A percentile compares a stretch with the other conserved stretches of the same genome.
These are phyloP conservation scores for Orcinus orca DNA, from an alignment of 2,113 vertebrate genomes.

Conservation along the genomic window DNA sequence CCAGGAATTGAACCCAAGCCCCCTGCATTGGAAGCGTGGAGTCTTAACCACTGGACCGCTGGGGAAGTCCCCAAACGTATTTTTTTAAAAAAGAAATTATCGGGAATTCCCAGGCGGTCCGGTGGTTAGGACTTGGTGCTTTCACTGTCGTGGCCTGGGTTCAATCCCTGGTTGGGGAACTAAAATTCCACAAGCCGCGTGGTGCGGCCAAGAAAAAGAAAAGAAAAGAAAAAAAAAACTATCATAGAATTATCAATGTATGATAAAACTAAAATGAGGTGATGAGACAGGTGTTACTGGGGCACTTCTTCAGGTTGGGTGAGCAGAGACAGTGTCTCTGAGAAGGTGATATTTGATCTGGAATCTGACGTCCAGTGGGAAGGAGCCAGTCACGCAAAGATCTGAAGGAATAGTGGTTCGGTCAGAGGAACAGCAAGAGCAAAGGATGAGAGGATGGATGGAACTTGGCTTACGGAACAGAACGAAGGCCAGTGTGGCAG, in stretches of 20 bases:
- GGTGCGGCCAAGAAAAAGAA: fast-evolving
- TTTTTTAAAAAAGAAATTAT: background rate
- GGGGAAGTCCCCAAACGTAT: background rate
- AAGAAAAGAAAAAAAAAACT: background rate
- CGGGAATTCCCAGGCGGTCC: background rate
- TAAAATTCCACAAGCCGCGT: background rate
- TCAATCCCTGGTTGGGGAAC: background rate
- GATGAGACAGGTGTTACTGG: background rate
- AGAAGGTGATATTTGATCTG: background rate
- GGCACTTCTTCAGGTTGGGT: background rate
- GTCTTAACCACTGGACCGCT: no score
- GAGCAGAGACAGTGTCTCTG: background rate
- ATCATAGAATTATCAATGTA: background rate
- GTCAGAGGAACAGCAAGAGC: background rate
- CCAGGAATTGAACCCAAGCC: no score
- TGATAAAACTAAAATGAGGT: background rate
- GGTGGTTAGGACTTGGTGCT: background rate
- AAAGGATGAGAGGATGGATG: background rate
- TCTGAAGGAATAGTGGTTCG: background rate
- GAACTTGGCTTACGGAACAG: background rate
- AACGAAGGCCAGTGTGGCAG: background rate
- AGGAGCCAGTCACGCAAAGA: background rate
- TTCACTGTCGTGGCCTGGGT: background rate
- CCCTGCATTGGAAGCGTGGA: no score
- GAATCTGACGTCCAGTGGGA: background rate